Evolutionary conservation across 2,113 vertebrate genomes (phyloP).

Genomic region (Rhea pennata): DNA sequence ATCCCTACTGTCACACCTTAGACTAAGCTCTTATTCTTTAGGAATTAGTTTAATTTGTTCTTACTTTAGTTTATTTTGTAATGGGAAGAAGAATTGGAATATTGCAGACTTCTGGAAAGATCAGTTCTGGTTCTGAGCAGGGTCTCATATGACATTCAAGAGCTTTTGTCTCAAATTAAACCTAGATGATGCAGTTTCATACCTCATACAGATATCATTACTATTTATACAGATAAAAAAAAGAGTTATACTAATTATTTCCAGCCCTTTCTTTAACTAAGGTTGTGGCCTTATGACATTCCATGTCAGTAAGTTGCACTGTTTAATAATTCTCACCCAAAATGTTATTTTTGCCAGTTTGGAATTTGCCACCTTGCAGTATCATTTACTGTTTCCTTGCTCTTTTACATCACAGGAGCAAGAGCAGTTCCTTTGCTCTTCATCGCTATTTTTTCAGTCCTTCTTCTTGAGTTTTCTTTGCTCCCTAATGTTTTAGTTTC

Average conservation of each 20-base stretch:
- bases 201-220: neutral
- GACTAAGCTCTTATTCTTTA: neutral
- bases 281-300: neutral
- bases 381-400: neutral
- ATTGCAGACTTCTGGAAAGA: neutral
- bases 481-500: neutral
- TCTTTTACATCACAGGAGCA: neutral
- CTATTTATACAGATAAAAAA: neutral
- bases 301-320: neutral
- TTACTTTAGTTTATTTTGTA: neutral
- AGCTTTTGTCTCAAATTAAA: neutral
- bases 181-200: neutral
- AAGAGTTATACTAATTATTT: neutral
- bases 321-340: neutral
- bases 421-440: neutral
- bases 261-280: neutral
- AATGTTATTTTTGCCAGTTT: too few species aligned
- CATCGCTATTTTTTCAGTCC: neutral
- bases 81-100: neutral
- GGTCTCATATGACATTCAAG: neutral
- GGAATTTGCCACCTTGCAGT: too few species aligned
- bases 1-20: neutral
- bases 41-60: neutral
- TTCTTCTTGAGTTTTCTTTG: neutral
- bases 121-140: neutral